A percentile compares a stretch with the other conserved stretches of the same genome.
phyloP scores from a whole-genome alignment of 2,888 invertebrate species.

The Microctonus aethiopoides region DNA sequence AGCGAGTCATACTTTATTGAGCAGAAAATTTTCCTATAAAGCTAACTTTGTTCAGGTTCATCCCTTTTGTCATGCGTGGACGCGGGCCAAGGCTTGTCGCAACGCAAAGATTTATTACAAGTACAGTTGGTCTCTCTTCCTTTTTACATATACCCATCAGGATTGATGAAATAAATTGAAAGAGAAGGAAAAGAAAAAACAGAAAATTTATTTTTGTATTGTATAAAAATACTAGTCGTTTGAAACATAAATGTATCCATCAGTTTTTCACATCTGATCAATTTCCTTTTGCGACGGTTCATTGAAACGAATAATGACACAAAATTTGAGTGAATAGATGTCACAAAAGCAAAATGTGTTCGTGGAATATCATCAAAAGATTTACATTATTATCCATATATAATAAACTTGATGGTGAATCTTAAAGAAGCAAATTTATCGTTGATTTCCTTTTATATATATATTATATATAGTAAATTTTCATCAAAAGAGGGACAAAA shows the following conservation, averaged over 20 bases:
- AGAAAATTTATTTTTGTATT: background rate
- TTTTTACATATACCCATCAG: background rate
- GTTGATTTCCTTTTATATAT: conserved; percentile 33
- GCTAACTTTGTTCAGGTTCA: conserved; percentile 53
- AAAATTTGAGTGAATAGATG: background rate
- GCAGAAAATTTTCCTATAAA: conserved; percentile 66
- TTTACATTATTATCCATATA: background rate
- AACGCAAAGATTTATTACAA: conserved; percentile 37
- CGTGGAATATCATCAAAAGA: conserved; percentile 5
- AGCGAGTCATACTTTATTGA: conserved; percentile 62
- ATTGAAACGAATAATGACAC: conserved; percentile 3
- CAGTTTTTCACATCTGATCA: conserved; percentile 15
- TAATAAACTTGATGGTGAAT: conserved; percentile 17
- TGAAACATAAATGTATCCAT: conserved; percentile 1
- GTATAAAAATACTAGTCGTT: conserved; percentile 8
- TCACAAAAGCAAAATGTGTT: background rate
- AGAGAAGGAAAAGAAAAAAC: background rate
- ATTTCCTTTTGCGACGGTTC: background rate
- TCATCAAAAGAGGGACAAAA: conserved; percentile 29
- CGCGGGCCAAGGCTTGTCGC: conserved; percentile 38
- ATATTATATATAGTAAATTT: conserved; percentile 32
- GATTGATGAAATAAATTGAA: conserved; percentile 26
- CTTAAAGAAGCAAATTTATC: conserved; percentile 39
- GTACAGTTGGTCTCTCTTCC: background rate
- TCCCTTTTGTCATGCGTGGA: conserved; percentile 39